phyloP scores from a whole-genome alignment of 2,888 invertebrate genomes.

The Toxonevra muliebris region DNA sequence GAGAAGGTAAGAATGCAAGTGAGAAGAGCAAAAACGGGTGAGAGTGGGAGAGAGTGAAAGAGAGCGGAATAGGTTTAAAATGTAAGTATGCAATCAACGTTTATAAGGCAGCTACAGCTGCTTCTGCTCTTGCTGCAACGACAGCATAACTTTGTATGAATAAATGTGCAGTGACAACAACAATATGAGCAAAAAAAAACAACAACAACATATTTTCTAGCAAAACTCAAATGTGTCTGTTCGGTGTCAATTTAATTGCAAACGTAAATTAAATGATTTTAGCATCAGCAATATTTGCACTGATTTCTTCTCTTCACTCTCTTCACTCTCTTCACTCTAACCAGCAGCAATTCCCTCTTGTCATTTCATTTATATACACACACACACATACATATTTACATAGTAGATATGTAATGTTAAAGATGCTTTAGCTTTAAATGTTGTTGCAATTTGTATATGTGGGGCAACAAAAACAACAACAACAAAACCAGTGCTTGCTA shows the following conservation, averaged over 20 bases:
- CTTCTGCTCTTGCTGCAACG: neutral
- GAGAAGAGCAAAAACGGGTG: neutral
- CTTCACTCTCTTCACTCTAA: too few relatives aligned
- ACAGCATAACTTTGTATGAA: neutral
- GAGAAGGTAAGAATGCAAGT: neutral
- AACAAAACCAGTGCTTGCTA: too few relatives aligned
- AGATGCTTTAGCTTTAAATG: conserved; percentile 7
- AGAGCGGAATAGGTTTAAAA: neutral
- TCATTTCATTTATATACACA: too few relatives aligned
- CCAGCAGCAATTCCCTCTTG: too few relatives aligned
- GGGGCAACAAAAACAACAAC: too few relatives aligned
- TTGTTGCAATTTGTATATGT: conserved; percentile 2
- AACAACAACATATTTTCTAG: conserved; percentile 13
- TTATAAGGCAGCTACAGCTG: neutral
- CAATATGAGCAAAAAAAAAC: conserved; percentile 14
- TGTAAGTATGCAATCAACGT: neutral
- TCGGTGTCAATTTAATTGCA: conserved; percentile 60
- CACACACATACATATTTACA: too few relatives aligned
- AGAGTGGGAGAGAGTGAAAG: neutral
- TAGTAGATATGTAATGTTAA: too few relatives aligned
- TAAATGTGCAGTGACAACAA: neutral
- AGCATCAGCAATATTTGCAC: conserved; percentile 37
- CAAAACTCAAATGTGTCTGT: conserved; percentile 53
- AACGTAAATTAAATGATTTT: conserved; percentile 60
- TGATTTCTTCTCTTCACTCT: too few relatives aligned